Conservation (phyloP, 2,113 vertebrate species). For the Lota lota region DNA sequence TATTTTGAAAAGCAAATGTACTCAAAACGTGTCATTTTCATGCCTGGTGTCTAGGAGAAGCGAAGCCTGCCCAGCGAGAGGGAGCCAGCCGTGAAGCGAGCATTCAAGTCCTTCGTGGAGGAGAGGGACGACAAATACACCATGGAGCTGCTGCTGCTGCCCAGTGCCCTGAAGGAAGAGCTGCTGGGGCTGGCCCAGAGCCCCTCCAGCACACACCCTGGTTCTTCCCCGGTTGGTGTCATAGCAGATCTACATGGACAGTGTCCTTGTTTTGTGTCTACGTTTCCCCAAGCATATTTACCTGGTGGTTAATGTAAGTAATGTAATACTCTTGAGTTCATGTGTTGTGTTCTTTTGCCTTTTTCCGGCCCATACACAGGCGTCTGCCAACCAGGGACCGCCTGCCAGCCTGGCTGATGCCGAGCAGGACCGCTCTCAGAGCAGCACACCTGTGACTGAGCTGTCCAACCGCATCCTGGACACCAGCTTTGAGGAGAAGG, state of each 20-base stretch:
- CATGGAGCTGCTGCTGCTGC: constrained; percentile 92
- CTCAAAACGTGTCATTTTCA: too few relatives aligned
- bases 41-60: constrained; percentile 67
- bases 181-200: constrained; percentile 80
- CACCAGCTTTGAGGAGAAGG: constrained; percentile 77
- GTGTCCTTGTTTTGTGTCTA: too few relatives aligned
- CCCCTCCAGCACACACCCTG: constrained; percentile 48
- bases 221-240: constrained; percentile 30
- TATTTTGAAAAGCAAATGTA: too few relatives aligned
- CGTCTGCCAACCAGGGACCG: constrained; percentile 10
- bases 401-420: constrained; percentile 32
- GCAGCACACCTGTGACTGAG: constrained; percentile 89
- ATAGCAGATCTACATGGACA: too few relatives aligned
- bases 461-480: constrained; percentile 88
- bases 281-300: too few relatives aligned
- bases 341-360: background rate
- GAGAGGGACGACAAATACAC: constrained; percentile 88
- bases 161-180: constrained; percentile 90
- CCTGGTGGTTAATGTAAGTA: too few relatives aligned
- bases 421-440: constrained; percentile 80
- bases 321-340: too few relatives aligned
- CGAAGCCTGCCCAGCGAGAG: constrained; percentile 75
- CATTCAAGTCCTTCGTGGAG: constrained; percentile 90
- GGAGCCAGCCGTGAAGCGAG: constrained; percentile 84
- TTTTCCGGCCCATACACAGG: background rate